A percentile compares a stretch with the other conserved stretches of the same genome.
Evolutionary conservation across 2,888 invertebrate genomes (phyloP).

Genomic region (Branchellion lobata): DNA sequence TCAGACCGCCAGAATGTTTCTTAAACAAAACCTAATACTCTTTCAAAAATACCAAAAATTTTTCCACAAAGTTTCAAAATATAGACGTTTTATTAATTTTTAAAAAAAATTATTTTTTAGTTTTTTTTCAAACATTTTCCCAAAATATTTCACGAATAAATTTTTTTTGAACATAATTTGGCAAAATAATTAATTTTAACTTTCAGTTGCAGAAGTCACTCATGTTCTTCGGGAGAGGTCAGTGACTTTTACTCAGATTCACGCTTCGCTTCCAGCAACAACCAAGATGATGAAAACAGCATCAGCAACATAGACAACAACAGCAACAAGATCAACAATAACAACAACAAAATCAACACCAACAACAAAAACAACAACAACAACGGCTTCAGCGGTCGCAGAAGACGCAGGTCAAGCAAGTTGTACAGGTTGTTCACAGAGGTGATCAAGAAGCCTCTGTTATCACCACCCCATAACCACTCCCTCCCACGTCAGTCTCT

Average conservation of each 20-base stretch:
- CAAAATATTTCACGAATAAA: too few relatives aligned
- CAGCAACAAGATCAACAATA: neutral
- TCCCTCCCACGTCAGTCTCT: too few relatives aligned
- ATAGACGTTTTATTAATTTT: neutral
- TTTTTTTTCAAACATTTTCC: too few relatives aligned
- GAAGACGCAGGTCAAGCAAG: conserved; percentile 20
- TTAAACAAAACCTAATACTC: too few relatives aligned
- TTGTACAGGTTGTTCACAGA: conserved; percentile 31
- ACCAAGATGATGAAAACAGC: neutral
- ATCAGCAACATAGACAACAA: neutral
- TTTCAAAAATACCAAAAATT: too few relatives aligned
- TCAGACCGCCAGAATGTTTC: too few relatives aligned
- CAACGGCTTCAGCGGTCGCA: neutral
- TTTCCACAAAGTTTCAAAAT: neutral
- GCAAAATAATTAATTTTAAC: neutral
- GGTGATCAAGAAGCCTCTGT: conserved; percentile 35
- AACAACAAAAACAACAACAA: conserved; percentile 4
- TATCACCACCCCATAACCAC: neutral
- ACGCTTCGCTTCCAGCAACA: neutral
- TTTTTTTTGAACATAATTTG: too few relatives aligned
- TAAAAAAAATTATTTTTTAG: too few relatives aligned
- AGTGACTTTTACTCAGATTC: too few relatives aligned
- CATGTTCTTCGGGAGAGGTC: neutral
- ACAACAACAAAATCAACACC: conserved; percentile 2
- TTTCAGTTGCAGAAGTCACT: neutral